phyloP scores from a whole-genome alignment of 2,797 vertebrate genomes.

The Eupleurogrammus muticus region DNA sequence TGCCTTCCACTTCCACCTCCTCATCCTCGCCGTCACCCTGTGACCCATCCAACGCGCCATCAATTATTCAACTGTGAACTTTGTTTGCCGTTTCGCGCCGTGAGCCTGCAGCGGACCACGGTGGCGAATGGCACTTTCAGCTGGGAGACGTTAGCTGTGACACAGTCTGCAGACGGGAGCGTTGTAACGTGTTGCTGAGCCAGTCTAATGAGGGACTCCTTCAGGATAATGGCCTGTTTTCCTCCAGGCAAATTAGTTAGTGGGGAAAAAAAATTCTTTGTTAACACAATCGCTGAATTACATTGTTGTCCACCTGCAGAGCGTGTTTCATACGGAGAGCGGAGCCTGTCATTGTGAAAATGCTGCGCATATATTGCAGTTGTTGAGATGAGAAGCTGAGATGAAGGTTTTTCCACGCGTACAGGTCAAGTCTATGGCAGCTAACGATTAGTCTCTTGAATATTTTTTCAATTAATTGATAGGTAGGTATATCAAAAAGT shows the following conservation, averaged over 20 bases:
- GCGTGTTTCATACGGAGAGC: constrained; percentile 10
- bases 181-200: constrained; percentile 54
- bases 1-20: constrained; percentile 64
- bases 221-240: constrained; percentile 54
- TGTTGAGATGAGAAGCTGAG: not conserved
- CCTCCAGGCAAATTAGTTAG: constrained; percentile 22
- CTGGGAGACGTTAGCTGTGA: constrained; percentile 40
- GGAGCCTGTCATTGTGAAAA: constrained; percentile 23
- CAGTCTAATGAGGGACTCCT: constrained; percentile 61
- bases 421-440: no score
- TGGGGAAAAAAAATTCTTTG: constrained; percentile 31
- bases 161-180: constrained; percentile 36
- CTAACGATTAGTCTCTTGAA: no score
- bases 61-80: constrained; percentile 86
- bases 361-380: constrained; percentile 6
- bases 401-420: constrained; percentile 2
- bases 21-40: constrained; percentile 60
- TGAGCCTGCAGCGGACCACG: constrained; percentile 42
- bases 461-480: no score
- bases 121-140: constrained; percentile 47
- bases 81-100: constrained; percentile 67
- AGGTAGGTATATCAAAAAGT: no score
- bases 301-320: constrained; percentile 36
- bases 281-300: constrained; percentile 29
- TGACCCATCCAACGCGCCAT: constrained; percentile 74